Evolutionary conservation across 37 sponge, comb jelly and placozoan species (phyloP).

Genomic region (Hormiphora californensis): DNA sequence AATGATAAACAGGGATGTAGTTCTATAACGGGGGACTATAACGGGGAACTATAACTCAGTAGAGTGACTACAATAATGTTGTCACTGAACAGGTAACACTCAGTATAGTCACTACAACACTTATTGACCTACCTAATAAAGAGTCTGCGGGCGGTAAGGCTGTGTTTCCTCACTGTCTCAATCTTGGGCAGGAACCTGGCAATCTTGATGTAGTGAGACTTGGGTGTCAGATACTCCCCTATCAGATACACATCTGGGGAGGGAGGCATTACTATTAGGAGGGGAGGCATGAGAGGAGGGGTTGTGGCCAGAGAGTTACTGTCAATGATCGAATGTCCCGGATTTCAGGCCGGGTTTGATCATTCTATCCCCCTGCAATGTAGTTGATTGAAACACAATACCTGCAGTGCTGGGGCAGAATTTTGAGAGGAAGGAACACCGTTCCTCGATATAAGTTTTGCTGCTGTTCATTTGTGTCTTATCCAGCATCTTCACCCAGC

Average conservation of each 20-base stretch:
- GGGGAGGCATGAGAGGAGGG: too few relatives aligned
- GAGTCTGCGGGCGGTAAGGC: background rate
- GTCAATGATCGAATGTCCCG: too few relatives aligned
- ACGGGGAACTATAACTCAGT: too few relatives aligned
- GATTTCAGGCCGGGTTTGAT: too few relatives aligned
- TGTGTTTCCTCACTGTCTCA: slow-evolving; percentile 26
- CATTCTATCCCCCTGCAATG: too few relatives aligned
- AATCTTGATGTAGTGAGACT: slow-evolving; percentile 20
- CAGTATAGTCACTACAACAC: too few relatives aligned
- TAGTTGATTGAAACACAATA: too few relatives aligned
- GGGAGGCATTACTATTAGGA: background rate
- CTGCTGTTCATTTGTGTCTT: slow-evolving; percentile 7
- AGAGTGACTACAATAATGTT: too few relatives aligned
- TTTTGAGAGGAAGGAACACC: background rate
- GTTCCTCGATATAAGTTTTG: slow-evolving; percentile 23
- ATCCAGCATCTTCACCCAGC: slow-evolving; percentile 47
- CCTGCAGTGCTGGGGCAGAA: slow-evolving; percentile 10
- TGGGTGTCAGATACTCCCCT: slow-evolving; percentile 7
- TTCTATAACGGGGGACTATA: too few relatives aligned
- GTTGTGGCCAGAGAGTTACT: too few relatives aligned
- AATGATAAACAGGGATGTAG: too few relatives aligned
- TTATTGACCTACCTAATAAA: background rate
- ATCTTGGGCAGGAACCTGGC: slow-evolving; percentile 30
- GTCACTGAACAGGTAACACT: too few relatives aligned
- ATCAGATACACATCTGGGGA: slow-evolving; percentile 16